A percentile compares a stretch with the other conserved stretches of the same genome.
phyloP scores from a whole-genome alignment of 2,113 vertebrate genomes.

The Mesitornis unicolor region DNA sequence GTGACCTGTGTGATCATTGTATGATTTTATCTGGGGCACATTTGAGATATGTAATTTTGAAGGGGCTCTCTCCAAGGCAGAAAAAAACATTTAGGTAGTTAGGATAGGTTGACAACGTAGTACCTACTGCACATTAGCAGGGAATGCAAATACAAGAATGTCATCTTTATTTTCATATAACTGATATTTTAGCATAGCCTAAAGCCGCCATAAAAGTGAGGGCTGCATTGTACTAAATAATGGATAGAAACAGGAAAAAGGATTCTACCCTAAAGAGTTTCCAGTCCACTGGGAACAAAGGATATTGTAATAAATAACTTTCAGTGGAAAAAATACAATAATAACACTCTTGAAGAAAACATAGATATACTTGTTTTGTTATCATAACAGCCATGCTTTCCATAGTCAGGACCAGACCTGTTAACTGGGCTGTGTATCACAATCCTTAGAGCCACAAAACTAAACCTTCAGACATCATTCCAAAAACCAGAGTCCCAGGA shows the following conservation, averaged over 20 bases:
- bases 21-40: neutral
- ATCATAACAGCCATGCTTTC: neutral
- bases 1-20: neutral
- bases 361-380: neutral
- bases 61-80: neutral
- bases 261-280: neutral
- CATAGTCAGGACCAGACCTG: neutral
- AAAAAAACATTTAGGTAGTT: neutral
- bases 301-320: neutral
- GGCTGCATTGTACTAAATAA: neutral
- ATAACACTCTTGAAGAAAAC: neutral
- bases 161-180: neutral
- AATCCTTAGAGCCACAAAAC: neutral
- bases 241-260: neutral
- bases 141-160: neutral
- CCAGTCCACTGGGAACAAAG: neutral
- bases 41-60: neutral
- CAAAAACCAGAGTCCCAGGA: neutral
- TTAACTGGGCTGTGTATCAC: neutral
- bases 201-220: neutral
- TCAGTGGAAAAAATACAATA: neutral
- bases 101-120: neutral
- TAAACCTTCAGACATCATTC: neutral
- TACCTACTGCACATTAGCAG: neutral
- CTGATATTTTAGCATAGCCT: neutral